phyloP scores from a whole-genome alignment of 2,888 invertebrate genomes.

The Drosophila antonietae region DNA sequence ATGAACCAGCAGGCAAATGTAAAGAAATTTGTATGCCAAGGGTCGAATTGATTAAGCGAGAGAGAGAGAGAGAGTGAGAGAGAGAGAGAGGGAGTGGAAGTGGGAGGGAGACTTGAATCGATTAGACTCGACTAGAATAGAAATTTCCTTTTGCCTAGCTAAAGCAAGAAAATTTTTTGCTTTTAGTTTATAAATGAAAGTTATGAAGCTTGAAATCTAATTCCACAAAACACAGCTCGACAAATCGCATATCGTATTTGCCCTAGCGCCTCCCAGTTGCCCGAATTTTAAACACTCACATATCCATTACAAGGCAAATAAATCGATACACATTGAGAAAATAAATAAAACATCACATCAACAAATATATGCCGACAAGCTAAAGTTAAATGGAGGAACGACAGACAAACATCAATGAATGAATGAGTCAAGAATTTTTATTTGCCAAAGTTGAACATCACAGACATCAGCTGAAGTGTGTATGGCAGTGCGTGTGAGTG shows the following conservation, averaged over 20 bases:
- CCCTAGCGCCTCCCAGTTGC: background rate
- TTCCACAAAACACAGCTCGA: background rate
- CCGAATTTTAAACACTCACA: constrained; percentile 28
- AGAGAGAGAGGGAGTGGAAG: background rate
- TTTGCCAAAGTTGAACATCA: constrained; percentile 17
- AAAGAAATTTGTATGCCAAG: background rate
- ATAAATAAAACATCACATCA: constrained; percentile 73
- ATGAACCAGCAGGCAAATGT: constrained; percentile 40
- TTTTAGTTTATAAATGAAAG: background rate
- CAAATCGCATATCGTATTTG: background rate
- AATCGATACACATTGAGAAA: constrained; percentile 57
- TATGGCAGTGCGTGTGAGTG: constrained; percentile 20
- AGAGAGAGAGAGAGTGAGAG: too few species aligned
- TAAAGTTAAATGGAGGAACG: constrained; percentile 14
- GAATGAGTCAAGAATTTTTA: constrained; percentile 25
- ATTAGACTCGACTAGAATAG: background rate
- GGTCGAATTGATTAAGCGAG: background rate
- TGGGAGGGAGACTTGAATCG: background rate
- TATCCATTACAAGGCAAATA: constrained; percentile 51
- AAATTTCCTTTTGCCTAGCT: too few species aligned
- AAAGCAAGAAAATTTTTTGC: background rate
- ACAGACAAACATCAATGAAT: constrained; percentile 33
- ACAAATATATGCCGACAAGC: constrained; percentile 56
- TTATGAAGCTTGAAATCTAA: background rate
- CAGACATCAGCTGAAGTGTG: constrained; percentile 11